These are phyloP conservation scores for Chalcis sispes DNA, from an alignment of 2,888 invertebrate genomes.

Conservation along the genomic window DNA sequence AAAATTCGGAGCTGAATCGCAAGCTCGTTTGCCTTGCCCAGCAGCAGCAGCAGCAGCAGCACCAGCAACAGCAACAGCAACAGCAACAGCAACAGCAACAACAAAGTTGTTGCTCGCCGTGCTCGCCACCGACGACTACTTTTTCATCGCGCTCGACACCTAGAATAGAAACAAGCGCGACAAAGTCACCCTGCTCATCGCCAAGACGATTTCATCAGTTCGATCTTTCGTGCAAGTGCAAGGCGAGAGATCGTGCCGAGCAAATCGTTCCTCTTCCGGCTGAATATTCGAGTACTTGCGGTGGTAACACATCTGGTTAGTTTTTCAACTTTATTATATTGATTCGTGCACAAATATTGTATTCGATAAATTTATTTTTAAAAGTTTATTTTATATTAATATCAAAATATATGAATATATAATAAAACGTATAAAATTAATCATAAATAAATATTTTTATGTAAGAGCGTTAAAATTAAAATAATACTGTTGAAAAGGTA, in stretches of 20 bases:
- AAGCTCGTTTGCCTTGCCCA: conserved; percentile 74
- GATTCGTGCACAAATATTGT: too few relatives aligned
- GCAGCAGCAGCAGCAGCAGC: conserved; percentile 40
- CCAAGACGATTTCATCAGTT: conserved; percentile 10
- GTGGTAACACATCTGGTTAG: too few relatives aligned
- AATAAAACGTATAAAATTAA: too few relatives aligned
- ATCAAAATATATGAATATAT: too few relatives aligned
- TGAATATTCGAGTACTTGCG: not conserved
- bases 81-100: conserved; percentile 18
- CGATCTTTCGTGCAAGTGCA: conserved; percentile 45
- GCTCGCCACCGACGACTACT: too few relatives aligned
- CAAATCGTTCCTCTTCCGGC: not conserved
- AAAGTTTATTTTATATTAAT: too few relatives aligned
- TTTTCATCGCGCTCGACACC: not conserved
- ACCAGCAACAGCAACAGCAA: conserved; percentile 9
- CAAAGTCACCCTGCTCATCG: not conserved
- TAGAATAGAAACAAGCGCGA: not conserved
- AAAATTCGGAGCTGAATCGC: conserved; percentile 79
- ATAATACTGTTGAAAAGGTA: too few relatives aligned
- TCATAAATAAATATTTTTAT: too few relatives aligned
- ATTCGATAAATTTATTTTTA: too few relatives aligned
- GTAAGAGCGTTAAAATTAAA: too few relatives aligned
- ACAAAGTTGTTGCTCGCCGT: not conserved
- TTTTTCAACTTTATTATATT: too few relatives aligned
- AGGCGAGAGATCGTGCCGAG: not conserved